Evolutionary conservation across 1,140 invertebrate genomes (phyloP).

Genomic region (Tetranychus cinnabarinus): DNA sequence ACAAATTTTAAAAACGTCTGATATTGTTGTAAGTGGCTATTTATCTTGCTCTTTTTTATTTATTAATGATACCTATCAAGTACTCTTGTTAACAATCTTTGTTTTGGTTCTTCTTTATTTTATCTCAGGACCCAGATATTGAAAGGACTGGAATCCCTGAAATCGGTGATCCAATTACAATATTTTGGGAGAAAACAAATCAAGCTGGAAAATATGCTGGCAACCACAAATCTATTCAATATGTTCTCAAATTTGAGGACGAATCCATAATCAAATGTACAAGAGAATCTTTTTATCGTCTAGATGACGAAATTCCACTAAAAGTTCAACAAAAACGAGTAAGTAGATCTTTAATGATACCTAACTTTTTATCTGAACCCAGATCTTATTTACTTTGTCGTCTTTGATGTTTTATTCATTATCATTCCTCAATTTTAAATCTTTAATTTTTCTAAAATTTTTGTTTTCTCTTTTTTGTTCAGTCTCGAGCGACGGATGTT

Average conservation of each 20-base stretch:
- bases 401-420: too few species aligned
- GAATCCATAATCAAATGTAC: slow-evolving; percentile 17
- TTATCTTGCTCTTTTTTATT: not conserved
- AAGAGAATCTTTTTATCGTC: slow-evolving; percentile 20
- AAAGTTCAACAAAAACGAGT: slow-evolving; percentile 18
- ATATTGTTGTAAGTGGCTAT: slow-evolving; percentile 18
- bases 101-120: not conserved
- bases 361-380: too few species aligned
- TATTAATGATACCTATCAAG: not conserved
- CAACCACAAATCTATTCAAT: not conserved
- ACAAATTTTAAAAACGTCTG: slow-evolving; percentile 22
- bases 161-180: slow-evolving; percentile 4
- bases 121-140: not conserved
- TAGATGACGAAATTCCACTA: slow-evolving; percentile 21
- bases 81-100: too few species aligned
- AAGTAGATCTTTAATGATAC: too few species aligned
- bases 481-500: too few species aligned
- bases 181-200: slow-evolving; percentile 2
- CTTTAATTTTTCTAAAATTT: too few species aligned
- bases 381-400: too few species aligned
- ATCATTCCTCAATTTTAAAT: too few species aligned
- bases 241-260: slow-evolving; percentile 24
- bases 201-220: slow-evolving; percentile 6
- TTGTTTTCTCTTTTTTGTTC: too few species aligned
- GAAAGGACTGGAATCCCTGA: not conserved